Evolutionary conservation across 2,888 invertebrate species (phyloP).

Genomic region (Noctua pronuba): DNA sequence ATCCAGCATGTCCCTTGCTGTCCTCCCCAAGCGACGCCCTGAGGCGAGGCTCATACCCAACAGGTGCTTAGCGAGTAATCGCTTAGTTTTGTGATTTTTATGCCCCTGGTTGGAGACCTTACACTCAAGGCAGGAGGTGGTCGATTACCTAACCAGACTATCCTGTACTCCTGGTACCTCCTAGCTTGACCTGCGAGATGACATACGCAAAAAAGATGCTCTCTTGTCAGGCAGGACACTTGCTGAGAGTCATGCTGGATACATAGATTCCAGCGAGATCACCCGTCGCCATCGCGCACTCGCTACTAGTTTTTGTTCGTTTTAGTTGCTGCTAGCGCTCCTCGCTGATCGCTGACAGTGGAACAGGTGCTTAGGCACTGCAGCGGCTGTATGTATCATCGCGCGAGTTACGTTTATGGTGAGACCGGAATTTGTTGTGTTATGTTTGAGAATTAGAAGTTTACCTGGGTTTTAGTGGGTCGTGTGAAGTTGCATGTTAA

Average conservation of each 20-base stretch:
- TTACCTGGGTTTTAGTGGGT: constrained; percentile 22
- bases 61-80: not conserved
- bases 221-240: not conserved
- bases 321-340: not conserved
- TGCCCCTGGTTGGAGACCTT: not conserved
- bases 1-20: not conserved
- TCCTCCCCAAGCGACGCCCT: not conserved
- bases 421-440: constrained; percentile 26
- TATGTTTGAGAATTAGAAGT: constrained; percentile 25
- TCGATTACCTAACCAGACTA: not conserved
- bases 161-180: not conserved
- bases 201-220: not conserved
- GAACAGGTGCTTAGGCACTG: constrained; percentile 24
- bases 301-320: not conserved
- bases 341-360: not conserved
- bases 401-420: constrained; percentile 46
- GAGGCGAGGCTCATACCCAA: not conserved
- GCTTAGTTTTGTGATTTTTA: not conserved
- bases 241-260: not conserved
- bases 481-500: not conserved
- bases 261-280: not conserved
- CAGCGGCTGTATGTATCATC: constrained; percentile 51
- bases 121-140: not conserved
- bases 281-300: not conserved
- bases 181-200: not conserved